Evolutionary conservation across 2,888 invertebrate species (phyloP).

Genomic region (Candidula unifasciata): DNA sequence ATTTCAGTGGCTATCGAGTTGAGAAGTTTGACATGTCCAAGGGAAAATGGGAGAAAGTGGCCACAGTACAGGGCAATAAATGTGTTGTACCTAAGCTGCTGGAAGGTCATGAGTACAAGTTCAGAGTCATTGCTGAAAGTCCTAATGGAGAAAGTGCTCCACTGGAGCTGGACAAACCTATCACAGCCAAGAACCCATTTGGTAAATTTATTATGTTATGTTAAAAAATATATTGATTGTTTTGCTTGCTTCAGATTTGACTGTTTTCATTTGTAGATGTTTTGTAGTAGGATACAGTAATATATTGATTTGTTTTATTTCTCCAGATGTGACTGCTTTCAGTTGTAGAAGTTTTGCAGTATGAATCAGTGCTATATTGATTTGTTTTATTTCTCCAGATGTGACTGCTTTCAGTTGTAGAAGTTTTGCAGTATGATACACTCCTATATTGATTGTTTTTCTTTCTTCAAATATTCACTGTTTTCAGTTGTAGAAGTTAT

Average conservation of each 20-base stretch:
- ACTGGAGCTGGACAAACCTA: constrained; percentile 90
- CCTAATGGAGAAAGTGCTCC: constrained; percentile 97
- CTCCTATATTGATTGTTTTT: too few relatives aligned
- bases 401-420: too few relatives aligned
- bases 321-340: too few relatives aligned
- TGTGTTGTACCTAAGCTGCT: constrained; percentile 86
- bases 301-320: too few relatives aligned
- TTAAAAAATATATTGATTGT: neutral
- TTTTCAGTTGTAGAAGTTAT: too few relatives aligned
- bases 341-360: too few relatives aligned
- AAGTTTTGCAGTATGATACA: too few relatives aligned
- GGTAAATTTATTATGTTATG: constrained; percentile 79
- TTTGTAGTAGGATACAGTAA: too few relatives aligned
- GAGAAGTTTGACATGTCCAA: constrained; percentile 96
- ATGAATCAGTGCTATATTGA: too few relatives aligned
- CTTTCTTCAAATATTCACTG: too few relatives aligned
- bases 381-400: too few relatives aligned
- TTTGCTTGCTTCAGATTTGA: neutral
- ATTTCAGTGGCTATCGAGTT: constrained; percentile 84
- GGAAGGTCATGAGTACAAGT: constrained; percentile 97
- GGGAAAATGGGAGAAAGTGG: constrained; percentile 87
- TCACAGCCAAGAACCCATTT: constrained; percentile 97
- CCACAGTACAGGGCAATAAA: constrained; percentile 68
- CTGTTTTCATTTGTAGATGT: neutral
- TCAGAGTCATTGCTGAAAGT: constrained; percentile 97